These are phyloP conservation scores for Cercopithecus mona DNA, from an alignment of 2,113 vertebrate species.

Conservation along the genomic window DNA sequence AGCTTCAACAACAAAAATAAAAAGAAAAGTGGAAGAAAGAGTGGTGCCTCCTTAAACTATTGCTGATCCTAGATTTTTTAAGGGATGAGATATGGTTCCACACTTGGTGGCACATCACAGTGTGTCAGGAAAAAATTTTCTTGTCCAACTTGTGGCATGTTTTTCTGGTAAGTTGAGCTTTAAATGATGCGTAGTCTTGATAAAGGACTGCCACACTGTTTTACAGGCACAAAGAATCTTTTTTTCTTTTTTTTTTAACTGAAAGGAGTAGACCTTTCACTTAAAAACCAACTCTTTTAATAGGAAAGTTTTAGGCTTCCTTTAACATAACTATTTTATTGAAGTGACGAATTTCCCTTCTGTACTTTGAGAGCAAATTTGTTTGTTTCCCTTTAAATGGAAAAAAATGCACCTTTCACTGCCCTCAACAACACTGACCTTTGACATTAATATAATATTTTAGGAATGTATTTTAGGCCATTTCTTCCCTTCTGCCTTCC, in stretches of 20 bases:
- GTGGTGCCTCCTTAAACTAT: background rate
- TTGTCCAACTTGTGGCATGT: background rate
- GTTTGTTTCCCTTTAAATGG: background rate
- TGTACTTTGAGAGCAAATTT: background rate
- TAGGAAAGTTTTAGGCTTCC: background rate
- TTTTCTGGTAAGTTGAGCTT: background rate
- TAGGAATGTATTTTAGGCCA: conserved; percentile 1
- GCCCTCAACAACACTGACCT: background rate
- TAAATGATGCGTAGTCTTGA: background rate
- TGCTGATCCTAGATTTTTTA: background rate
- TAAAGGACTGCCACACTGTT: background rate
- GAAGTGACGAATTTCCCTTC: background rate
- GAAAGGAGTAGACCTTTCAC: background rate
- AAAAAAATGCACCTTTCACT: background rate
- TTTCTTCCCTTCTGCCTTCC: background rate
- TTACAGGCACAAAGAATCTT: background rate
- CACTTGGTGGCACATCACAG: background rate
- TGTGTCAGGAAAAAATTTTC: background rate
- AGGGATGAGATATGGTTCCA: background rate
- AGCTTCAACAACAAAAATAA: background rate
- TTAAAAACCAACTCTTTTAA: background rate
- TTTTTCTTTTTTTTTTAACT: background rate
- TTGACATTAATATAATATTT: background rate
- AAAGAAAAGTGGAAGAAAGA: background rate
- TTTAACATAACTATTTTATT: background rate